Conservation (phyloP, 2,113 vertebrate genomes). For the Ictalurus furcatus region DNA sequence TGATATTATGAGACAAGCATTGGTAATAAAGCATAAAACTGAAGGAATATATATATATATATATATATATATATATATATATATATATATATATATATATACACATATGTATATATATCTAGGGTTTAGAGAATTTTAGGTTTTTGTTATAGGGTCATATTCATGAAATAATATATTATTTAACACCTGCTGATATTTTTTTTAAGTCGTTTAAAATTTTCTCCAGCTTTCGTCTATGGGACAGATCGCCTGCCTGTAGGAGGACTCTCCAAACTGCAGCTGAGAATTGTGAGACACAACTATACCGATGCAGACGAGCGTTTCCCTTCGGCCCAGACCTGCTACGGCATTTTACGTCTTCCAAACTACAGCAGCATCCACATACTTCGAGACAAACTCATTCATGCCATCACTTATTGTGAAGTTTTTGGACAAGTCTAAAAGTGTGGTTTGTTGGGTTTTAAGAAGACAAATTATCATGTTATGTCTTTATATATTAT, state of each 20-base stretch:
- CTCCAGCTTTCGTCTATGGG: conserved; percentile 66
- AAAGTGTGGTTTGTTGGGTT: background rate
- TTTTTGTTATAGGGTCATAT: too few relatives aligned
- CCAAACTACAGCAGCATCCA: conserved; percentile 67
- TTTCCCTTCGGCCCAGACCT: conserved; percentile 43
- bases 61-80: too few relatives aligned
- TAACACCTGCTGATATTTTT: too few relatives aligned
- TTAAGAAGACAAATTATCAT: too few relatives aligned
- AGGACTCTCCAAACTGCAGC: background rate
- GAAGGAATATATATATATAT: too few relatives aligned
- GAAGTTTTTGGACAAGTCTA: conserved; percentile 48
- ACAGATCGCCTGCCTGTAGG: conserved; percentile 55
- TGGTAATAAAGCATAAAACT: too few relatives aligned
- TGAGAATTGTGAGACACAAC: background rate
- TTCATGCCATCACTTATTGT: conserved; percentile 52
- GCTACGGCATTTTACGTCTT: conserved; percentile 39
- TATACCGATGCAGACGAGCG: conserved; percentile 48
- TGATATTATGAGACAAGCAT: too few relatives aligned
- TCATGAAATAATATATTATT: too few relatives aligned
- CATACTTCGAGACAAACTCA: conserved; percentile 58
- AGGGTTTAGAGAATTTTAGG: too few relatives aligned
- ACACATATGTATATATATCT: too few relatives aligned
- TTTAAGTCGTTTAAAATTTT: too few relatives aligned
- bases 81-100: too few relatives aligned
- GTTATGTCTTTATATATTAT: background rate